Evolutionary conservation across 1,140 invertebrate species (phyloP), one percentile per base, ranked within the genome.

Genomic region (Euborellia annulipes): DNA sequence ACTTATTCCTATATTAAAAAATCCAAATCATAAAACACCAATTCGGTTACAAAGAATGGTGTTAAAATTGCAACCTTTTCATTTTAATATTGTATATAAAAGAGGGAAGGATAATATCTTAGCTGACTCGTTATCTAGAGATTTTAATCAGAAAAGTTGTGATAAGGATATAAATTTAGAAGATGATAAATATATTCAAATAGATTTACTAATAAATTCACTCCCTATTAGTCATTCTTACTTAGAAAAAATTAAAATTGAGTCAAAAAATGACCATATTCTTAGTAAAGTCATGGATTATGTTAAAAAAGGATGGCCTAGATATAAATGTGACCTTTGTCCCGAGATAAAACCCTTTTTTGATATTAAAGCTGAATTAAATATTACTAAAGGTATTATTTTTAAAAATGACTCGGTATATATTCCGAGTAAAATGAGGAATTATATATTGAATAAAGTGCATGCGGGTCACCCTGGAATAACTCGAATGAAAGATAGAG

Each of bases 31-130:
- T 34, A 53, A 59, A 20, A 58, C 60, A 16, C 58, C 62, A 3
- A 50, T 55, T 8, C 45, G 67, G 43, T 49, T 72, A 22, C 59
- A 69, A 52, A 42, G 60, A 13, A 65, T 68, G 59, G 30, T 65
- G 13, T 44, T 71, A 2, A 50, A 54, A 39, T 38, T 69, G 14
- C 59, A 62, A 38, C 36, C 52, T 48, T 70, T 64, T 52, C 47
- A 55, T 32, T 56, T 59, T 40, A 44, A 48, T 2, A 37, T 57
- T 18, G 21, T 36, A 3, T 62, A 57, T 44, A 48, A 20, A 8
- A 16, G 16, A 18, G 41, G 41, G 17, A 19, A 17, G 22, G 16
- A 42, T 9, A 18, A 19, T n/a, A 19, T 23, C 14, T 19, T 42
- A 42, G 16, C 41, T 19, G 41, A 42, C 22, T 19, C 41, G 16